Evolutionary conservation across 2,797 vertebrate species (phyloP).

Genomic region (Alosa sapidissima): DNA sequence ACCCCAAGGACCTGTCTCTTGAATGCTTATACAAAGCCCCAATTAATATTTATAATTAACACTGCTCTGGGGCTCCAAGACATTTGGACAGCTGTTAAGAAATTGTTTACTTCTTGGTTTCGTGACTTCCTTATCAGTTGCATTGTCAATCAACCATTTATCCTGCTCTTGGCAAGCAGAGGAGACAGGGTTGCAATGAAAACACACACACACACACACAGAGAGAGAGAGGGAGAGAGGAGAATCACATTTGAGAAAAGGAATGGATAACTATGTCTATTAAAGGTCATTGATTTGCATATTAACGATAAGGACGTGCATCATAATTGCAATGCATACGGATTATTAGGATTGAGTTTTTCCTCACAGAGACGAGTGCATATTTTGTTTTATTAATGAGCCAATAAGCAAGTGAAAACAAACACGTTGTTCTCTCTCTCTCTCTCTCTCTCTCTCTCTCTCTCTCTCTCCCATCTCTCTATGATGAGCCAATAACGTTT

Average conservation of each 20-base stretch:
- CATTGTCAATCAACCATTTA: slow-evolving; percentile 59
- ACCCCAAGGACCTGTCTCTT: slow-evolving; percentile 47
- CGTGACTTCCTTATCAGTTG: slow-evolving; percentile 56
- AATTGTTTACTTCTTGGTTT: slow-evolving; percentile 56
- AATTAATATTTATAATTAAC: slow-evolving; percentile 56
- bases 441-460: not conserved
- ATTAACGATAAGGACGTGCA: slow-evolving; percentile 55
- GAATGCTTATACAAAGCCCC: slow-evolving; percentile 52
- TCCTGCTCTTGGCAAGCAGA: slow-evolving; percentile 46
- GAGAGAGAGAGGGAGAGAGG: no score
- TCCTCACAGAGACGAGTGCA: not conserved
- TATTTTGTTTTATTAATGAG: slow-evolving; percentile 23
- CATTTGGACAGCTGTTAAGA: slow-evolving; percentile 60
- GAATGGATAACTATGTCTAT: slow-evolving; percentile 48
- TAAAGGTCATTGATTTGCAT: slow-evolving; percentile 61
- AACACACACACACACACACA: slow-evolving; percentile 32
- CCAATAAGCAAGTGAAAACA: slow-evolving; percentile 38
- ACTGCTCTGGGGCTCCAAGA: slow-evolving; percentile 51
- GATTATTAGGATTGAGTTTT: slow-evolving; percentile 38
- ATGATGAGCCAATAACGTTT: not conserved
- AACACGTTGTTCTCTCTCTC: slow-evolving; percentile 23
- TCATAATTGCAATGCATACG: slow-evolving; percentile 55
- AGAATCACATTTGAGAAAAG: slow-evolving; percentile 44
- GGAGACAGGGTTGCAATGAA: slow-evolving; percentile 40
- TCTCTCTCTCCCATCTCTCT: not conserved